These are phyloP conservation scores for Physocephala rufipes DNA, from an alignment of 2,888 invertebrate species.

Conservation along the genomic window DNA sequence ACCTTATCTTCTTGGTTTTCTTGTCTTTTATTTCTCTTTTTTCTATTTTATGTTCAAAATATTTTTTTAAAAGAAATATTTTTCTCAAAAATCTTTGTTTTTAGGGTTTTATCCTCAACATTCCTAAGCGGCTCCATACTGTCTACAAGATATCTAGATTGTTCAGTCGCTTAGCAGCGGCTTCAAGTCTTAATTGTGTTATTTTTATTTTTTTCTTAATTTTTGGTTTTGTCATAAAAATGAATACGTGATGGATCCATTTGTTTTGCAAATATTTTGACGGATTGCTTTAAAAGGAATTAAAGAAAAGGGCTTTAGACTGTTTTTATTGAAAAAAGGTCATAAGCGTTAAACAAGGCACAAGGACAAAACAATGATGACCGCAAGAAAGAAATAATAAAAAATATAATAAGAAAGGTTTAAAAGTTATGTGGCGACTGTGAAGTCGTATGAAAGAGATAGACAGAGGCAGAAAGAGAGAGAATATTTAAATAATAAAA, in stretches of 20 bases:
- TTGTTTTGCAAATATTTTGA: constrained; percentile 36
- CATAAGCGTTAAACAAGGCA: neutral
- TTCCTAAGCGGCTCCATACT: neutral
- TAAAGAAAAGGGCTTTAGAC: too few species aligned
- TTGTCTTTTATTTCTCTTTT: neutral
- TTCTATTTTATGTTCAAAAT: neutral
- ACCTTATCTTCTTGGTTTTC: neutral
- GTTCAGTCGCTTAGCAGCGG: too few species aligned
- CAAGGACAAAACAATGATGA: neutral
- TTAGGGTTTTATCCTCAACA: neutral
- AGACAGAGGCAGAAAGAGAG: neutral
- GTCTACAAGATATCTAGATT: neutral
- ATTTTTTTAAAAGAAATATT: neutral
- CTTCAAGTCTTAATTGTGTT: too few species aligned
- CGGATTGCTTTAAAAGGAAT: constrained; percentile 13
- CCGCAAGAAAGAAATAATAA: neutral
- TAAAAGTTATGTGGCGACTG: too few species aligned
- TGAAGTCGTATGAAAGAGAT: too few species aligned
- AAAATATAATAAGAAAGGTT: neutral
- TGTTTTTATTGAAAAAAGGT: neutral
- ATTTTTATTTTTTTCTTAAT: neutral
- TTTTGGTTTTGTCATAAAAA: neutral
- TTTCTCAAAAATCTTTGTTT: neutral
- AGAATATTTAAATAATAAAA: too few species aligned
- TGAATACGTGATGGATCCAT: neutral